Percentiles rank a stretch among this genome's conserved stretches.
phyloP scores from a whole-genome alignment of 2,113 vertebrate genomes.

The Campylorhamphus procurvoides region DNA sequence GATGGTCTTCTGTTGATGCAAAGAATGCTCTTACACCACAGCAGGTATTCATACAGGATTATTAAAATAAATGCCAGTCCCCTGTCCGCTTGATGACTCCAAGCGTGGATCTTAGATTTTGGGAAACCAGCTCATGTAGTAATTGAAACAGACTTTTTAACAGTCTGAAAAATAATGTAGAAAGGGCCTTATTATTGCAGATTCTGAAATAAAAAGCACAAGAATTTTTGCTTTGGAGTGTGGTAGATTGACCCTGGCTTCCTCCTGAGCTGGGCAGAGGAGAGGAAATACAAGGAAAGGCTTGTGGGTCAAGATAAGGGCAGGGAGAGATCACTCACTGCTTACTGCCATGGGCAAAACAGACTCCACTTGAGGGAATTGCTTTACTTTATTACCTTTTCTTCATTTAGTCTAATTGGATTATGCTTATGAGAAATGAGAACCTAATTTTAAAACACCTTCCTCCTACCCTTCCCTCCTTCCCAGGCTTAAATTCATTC shows the following conservation, averaged over 20 bases:
- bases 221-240: background rate
- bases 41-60: background rate
- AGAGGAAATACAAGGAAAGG: rapidly evolving
- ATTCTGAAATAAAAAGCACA: background rate
- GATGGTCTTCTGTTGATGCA: background rate
- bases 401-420: background rate
- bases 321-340: background rate
- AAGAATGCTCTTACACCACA: background rate
- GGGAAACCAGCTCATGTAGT: background rate
- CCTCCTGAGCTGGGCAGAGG: background rate
- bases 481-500: background rate
- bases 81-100: background rate
- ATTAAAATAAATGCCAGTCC: background rate
- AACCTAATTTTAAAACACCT: background rate
- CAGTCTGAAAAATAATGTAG: background rate
- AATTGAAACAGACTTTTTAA: background rate
- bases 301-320: background rate
- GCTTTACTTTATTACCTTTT: background rate
- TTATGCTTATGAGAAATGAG: background rate
- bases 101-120: background rate
- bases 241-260: background rate
- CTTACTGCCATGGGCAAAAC: background rate
- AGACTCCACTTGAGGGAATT: background rate
- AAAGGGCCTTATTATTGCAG: background rate
- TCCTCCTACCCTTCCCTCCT: background rate